Conservation (phyloP, 2,113 vertebrate species). For the Poicephalus meyeri region DNA sequence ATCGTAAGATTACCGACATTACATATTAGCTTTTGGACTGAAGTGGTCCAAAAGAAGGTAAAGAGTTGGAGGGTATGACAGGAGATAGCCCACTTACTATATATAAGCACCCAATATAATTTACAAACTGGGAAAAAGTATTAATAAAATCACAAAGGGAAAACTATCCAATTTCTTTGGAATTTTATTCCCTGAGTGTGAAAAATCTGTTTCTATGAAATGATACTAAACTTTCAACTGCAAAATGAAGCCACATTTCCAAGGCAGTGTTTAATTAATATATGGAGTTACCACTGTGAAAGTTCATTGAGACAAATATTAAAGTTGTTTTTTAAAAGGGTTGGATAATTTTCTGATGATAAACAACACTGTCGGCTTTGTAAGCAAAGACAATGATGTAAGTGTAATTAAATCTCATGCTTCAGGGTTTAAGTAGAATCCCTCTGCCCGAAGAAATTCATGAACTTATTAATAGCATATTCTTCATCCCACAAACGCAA, state of each 20-base stretch:
- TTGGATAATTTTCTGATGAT: constrained; percentile 43
- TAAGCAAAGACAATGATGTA: constrained; percentile 35
- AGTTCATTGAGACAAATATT: constrained; percentile 39
- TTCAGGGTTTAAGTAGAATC: neutral
- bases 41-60: neutral
- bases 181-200: neutral
- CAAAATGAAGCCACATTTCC: neutral
- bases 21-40: neutral
- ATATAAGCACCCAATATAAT: neutral
- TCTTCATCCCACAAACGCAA: neutral
- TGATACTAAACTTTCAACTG: neutral
- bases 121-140: neutral
- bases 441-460: neutral
- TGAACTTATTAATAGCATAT: neutral
- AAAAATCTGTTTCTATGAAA: neutral
- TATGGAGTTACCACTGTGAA: constrained; percentile 17
- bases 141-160: neutral
- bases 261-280: constrained; percentile 38
- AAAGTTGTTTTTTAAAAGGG: neutral
- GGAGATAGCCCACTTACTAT: neutral
- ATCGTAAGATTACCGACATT: neutral
- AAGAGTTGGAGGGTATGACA: neutral
- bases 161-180: neutral
- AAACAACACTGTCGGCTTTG: constrained; percentile 39
- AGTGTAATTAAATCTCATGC: constrained; percentile 40